phyloP scores from a whole-genome alignment of 1,140 invertebrate genomes.

The Sycophila sp. region DNA sequence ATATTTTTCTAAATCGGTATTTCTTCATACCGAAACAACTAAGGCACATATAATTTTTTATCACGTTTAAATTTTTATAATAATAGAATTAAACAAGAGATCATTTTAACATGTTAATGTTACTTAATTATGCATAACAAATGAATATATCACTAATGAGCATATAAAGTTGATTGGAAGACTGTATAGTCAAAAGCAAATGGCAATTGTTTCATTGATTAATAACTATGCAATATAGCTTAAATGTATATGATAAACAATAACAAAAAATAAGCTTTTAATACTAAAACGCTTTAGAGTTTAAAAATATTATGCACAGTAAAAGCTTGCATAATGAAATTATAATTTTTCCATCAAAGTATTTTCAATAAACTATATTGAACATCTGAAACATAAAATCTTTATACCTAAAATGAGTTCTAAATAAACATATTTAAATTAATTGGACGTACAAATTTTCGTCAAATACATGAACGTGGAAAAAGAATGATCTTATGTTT shows the following conservation, averaged over 20 bases:
- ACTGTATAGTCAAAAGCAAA: background rate
- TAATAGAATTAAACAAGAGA: constrained; percentile 6
- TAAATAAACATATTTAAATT: background rate
- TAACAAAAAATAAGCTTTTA: constrained; percentile 12
- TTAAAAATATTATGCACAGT: background rate
- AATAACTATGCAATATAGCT: background rate
- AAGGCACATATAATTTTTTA: background rate
- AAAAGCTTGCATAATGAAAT: constrained; percentile 10
- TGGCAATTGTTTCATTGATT: background rate
- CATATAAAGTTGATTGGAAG: constrained; percentile 9
- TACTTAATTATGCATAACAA: background rate
- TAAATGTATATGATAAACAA: background rate
- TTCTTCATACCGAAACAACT: background rate
- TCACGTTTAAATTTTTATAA: background rate
- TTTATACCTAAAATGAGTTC: background rate
- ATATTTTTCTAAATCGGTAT: background rate
- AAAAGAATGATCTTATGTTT: too few relatives aligned
- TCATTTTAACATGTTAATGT: constrained; percentile 21
- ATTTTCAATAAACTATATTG: constrained; percentile 29
- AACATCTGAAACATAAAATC: constrained; percentile 22
- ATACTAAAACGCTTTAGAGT: background rate
- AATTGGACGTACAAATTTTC: background rate
- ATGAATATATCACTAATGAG: background rate
- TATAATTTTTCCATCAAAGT: constrained; percentile 12
- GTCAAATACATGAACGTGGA: too few relatives aligned